These are phyloP conservation scores for Saccostrea glomerata DNA, from an alignment of 1,140 invertebrate species.

Conservation along the genomic window DNA sequence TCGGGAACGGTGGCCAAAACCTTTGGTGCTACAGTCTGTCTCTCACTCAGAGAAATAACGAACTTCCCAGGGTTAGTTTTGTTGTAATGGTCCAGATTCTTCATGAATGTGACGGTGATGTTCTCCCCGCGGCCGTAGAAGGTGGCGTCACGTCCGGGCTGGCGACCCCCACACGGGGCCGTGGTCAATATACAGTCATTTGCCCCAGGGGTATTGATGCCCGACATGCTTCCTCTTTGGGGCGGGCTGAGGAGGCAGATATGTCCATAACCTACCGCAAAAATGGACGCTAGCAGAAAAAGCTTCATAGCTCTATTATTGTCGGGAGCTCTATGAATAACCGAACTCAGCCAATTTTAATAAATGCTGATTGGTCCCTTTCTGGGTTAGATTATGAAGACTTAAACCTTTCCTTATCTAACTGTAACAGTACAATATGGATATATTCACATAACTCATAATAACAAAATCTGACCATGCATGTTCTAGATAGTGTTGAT, in stretches of 20 bases:
- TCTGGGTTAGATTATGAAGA: not conserved
- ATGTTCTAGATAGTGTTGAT: not conserved
- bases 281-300: constrained; percentile 40
- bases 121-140: constrained; percentile 40
- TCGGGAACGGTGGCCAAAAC: constrained; percentile 48
- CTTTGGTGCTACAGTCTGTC: not conserved
- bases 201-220: constrained; percentile 53
- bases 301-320: not conserved
- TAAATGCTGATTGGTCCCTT: not conserved
- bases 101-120: constrained; percentile 59
- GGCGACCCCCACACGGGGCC: constrained; percentile 50
- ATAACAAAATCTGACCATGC: not conserved
- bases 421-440: constrained; percentile 8
- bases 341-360: not conserved
- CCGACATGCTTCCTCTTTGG: constrained; percentile 51
- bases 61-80: constrained; percentile 54
- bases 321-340: not conserved
- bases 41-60: constrained; percentile 29
- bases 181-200: constrained; percentile 49
- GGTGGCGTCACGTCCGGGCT: constrained; percentile 10
- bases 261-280: constrained; percentile 43
- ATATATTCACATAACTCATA: constrained; percentile 15
- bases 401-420: not conserved
- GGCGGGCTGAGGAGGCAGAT: constrained; percentile 53
- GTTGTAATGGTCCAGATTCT: constrained; percentile 59